Evolutionary conservation across 2,888 invertebrate genomes (phyloP).

Genomic region (Heliconius cydno): DNA sequence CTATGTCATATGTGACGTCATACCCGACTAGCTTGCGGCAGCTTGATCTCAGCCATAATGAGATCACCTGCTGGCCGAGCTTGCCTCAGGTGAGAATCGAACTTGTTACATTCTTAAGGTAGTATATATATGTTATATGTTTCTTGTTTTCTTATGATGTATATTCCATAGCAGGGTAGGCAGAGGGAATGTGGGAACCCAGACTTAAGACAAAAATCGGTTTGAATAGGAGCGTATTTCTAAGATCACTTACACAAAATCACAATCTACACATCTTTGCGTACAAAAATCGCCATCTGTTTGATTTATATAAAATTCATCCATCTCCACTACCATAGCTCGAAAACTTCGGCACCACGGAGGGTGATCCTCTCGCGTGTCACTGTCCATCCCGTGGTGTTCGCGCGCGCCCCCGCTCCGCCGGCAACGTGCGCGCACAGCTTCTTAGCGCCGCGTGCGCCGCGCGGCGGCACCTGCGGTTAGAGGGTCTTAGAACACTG

Average conservation of each 20-base stretch:
- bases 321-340: conserved; percentile 61
- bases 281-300: too few species aligned
- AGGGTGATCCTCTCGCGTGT: conserved; percentile 88
- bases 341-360: conserved; percentile 84
- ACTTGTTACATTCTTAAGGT: neutral
- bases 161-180: too few species aligned
- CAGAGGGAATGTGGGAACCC: neutral
- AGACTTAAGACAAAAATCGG: too few species aligned
- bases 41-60: conserved; percentile 96
- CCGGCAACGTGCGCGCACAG: conserved; percentile 87
- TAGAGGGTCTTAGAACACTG: conserved; percentile 92
- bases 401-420: conserved; percentile 70
- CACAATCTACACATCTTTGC: neutral
- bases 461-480: conserved; percentile 91
- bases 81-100: conserved; percentile 85
- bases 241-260: neutral
- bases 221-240: too few species aligned
- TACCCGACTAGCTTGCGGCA: conserved; percentile 95
- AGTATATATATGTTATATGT: too few species aligned
- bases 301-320: neutral
- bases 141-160: too few species aligned
- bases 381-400: conserved; percentile 76
- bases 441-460: conserved; percentile 92
- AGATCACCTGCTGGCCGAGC: conserved; percentile 95
- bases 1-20: conserved; percentile 94